A percentile compares a stretch with the other conserved stretches of the same genome.
phyloP scores from a whole-genome alignment of 2,797 vertebrate genomes.

The Vireo griseus region DNA sequence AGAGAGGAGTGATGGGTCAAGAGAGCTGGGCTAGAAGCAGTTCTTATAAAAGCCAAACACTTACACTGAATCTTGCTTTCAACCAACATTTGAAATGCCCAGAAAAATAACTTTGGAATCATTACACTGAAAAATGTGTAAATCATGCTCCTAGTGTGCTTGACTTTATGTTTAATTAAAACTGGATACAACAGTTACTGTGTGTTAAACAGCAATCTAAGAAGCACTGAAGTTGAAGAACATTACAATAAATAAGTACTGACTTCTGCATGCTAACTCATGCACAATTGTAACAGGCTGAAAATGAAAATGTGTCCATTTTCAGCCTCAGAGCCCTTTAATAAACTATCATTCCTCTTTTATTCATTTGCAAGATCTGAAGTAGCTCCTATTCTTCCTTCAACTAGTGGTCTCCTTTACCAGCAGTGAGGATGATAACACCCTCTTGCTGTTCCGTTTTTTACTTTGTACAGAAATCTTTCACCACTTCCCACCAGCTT shows the following conservation, averaged over 20 bases:
- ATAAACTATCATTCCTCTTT: not conserved
- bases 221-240: not conserved
- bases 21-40: not conserved
- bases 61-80: not conserved
- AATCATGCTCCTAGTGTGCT: not conserved
- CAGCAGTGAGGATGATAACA: not conserved
- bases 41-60: not conserved
- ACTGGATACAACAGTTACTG: not conserved
- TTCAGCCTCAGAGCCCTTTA: not conserved
- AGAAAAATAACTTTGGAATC: not conserved
- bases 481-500: not conserved
- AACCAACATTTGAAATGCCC: not conserved
- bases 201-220: not conserved
- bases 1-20: not conserved
- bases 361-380: not conserved
- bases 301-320: not conserved
- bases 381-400: not conserved
- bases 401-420: accelerated
- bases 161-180: conserved; percentile 26
- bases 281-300: not conserved
- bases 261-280: not conserved
- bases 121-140: not conserved
- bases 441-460: not conserved
- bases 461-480: not conserved
- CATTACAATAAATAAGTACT: not conserved